phyloP scores from a whole-genome alignment of 2,888 invertebrate genomes.

The Julus scanicus region DNA sequence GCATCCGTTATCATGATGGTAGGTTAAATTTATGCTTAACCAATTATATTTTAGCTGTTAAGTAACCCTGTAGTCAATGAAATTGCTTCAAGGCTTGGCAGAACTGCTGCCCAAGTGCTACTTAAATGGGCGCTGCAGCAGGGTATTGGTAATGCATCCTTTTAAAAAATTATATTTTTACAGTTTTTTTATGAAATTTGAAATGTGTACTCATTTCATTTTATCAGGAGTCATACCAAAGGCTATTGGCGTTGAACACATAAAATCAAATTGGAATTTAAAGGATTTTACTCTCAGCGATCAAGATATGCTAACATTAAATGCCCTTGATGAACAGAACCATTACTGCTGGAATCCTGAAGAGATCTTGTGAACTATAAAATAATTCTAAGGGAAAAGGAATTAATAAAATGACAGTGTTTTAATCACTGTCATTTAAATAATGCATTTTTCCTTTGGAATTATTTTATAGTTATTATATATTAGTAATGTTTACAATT shows the following conservation, averaged over 20 bases:
- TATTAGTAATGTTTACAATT: too few species aligned
- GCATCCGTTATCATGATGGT: too few species aligned
- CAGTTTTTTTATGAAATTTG: background rate
- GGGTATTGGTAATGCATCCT: slow-evolving; percentile 70
- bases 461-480: too few species aligned
- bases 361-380: slow-evolving; percentile 56
- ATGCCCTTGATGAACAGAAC: slow-evolving; percentile 61
- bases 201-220: slow-evolving; percentile 56
- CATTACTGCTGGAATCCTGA: slow-evolving; percentile 66
- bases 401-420: too few species aligned
- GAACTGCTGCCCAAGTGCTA: slow-evolving; percentile 75
- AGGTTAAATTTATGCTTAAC: background rate
- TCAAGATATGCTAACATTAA: slow-evolving; percentile 62
- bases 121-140: slow-evolving; percentile 82
- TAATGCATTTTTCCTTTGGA: too few species aligned
- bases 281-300: slow-evolving; percentile 63
- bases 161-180: background rate
- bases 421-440: too few species aligned
- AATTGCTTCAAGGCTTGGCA: slow-evolving; percentile 73
- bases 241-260: slow-evolving; percentile 63
- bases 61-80: slow-evolving; percentile 71
- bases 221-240: slow-evolving; percentile 65
- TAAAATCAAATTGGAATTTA: slow-evolving; percentile 64
- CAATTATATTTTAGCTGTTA: slow-evolving; percentile 67
- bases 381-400: background rate